Conservation (phyloP, 1,140 invertebrate species). For the Drosophila littoralis region DNA sequence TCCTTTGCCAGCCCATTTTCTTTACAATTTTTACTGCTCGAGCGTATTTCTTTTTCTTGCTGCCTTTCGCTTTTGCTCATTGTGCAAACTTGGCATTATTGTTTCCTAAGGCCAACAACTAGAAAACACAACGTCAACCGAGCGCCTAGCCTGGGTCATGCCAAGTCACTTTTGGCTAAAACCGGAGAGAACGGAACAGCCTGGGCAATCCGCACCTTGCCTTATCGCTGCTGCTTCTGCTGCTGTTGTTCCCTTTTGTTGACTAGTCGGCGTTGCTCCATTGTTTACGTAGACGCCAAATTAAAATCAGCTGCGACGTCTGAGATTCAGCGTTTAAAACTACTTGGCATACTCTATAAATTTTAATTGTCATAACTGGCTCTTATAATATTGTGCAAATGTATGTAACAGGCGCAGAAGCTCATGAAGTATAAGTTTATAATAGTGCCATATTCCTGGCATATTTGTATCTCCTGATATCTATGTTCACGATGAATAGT, state of each 20-base stretch:
- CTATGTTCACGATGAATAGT: too few relatives aligned
- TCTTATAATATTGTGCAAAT: background rate
- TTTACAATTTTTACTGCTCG: constrained; percentile 80
- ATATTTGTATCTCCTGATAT: too few relatives aligned
- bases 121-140: constrained; percentile 78
- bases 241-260: constrained; percentile 49
- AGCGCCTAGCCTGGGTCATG: constrained; percentile 56
- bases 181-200: constrained; percentile 21
- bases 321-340: constrained; percentile 44
- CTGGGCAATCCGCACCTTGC: constrained; percentile 44
- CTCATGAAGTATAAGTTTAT: too few relatives aligned
- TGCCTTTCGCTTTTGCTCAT: constrained; percentile 66
- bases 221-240: constrained; percentile 50
- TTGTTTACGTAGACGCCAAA: constrained; percentile 80
- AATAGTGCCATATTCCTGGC: too few relatives aligned
- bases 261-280: constrained; percentile 69
- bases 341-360: constrained; percentile 51
- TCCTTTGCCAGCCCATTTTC: constrained; percentile 49
- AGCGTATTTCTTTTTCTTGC: constrained; percentile 54
- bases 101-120: constrained; percentile 79
- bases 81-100: constrained; percentile 83
- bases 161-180: constrained; percentile 18
- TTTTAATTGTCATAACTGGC: background rate
- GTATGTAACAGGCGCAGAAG: background rate
- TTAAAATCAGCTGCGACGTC: constrained; percentile 61